phyloP scores from a whole-genome alignment of 2,888 invertebrate species.

The Xylophagus ater region DNA sequence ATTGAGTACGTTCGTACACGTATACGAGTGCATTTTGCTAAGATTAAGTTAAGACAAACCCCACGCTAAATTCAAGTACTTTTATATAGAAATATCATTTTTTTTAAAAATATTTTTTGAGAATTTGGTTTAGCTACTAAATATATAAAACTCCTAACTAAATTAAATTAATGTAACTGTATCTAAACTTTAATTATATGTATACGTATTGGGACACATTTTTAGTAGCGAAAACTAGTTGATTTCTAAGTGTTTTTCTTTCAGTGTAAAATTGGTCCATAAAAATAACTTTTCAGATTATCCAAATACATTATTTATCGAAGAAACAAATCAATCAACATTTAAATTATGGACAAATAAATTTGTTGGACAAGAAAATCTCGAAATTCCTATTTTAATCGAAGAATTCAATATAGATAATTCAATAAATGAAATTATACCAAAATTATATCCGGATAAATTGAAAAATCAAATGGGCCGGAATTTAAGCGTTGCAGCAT shows the following conservation, averaged over 20 bases:
- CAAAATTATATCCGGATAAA: conserved; percentile 29
- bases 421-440: conserved; percentile 18
- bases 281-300: conserved; percentile 23
- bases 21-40: no score
- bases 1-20: no score
- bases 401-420: conserved; percentile 23
- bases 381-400: conserved; percentile 20
- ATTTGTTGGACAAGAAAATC: conserved; percentile 26
- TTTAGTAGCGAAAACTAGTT: no score
- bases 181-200: no score
- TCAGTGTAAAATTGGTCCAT: neutral
- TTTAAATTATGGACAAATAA: conserved; percentile 32
- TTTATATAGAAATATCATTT: no score
- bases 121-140: no score
- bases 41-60: no score
- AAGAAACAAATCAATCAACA: conserved; percentile 13
- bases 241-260: neutral
- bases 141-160: no score
- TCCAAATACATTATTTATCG: conserved; percentile 27
- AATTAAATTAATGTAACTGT: no score
- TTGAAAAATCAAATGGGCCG: conserved; percentile 26
- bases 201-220: no score
- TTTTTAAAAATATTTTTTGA: no score
- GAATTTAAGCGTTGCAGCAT: conserved; percentile 28
- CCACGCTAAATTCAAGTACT: no score